Percentiles rank a stretch among this genome's conserved stretches.
Conservation (phyloP, 2,113 vertebrate genomes). For the Sula dactylatra region DNA sequence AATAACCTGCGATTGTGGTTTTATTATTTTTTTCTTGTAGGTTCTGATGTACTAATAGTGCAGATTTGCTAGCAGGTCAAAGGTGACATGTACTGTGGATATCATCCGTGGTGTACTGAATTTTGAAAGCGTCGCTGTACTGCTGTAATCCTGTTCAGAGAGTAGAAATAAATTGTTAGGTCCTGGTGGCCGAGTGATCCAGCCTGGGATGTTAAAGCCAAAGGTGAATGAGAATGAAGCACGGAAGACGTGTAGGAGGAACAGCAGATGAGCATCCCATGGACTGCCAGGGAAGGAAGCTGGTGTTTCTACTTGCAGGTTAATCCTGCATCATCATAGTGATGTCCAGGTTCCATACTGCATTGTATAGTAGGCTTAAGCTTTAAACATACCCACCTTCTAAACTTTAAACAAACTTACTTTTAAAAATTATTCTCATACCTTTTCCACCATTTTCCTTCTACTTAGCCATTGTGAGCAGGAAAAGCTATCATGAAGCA, state of each 20-base stretch:
- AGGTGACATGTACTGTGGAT: not conserved
- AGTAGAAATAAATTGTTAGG: not conserved
- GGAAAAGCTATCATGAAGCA: not conserved
- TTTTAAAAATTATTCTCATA: not conserved
- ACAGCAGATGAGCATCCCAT: not conserved
- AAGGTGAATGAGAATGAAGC: not conserved
- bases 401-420: not conserved
- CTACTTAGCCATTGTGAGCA: not conserved
- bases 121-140: not conserved
- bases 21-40: not conserved
- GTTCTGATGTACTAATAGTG: not conserved
- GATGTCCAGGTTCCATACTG: not conserved
- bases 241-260: not conserved
- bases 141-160: not conserved
- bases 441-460: not conserved
- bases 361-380: not conserved
- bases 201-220: not conserved
- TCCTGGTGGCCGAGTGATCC: not conserved
- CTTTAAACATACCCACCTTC: not conserved
- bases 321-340: not conserved
- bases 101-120: accelerated
- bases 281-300: not conserved
- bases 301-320: not conserved
- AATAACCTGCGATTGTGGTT: not conserved
- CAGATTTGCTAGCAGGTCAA: not conserved